Percentiles rank a stretch among this genome's conserved stretches.
Evolutionary conservation across 2,113 vertebrate genomes (phyloP).

Genomic region (Spermophilus dauricus): DNA sequence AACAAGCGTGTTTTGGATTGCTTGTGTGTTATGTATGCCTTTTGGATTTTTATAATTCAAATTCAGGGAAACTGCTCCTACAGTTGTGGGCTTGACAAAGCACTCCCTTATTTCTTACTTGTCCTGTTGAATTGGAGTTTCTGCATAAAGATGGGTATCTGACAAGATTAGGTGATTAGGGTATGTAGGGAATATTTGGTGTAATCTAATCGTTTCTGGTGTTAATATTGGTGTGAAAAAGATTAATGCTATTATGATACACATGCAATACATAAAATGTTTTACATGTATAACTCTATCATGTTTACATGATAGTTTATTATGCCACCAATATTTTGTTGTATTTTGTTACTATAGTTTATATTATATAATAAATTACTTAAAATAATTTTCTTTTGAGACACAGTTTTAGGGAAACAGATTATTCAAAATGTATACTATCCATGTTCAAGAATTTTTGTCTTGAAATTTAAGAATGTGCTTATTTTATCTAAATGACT

Average conservation of each 20-base stretch:
- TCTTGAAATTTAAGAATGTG: neutral
- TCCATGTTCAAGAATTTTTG: neutral
- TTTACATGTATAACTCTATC: neutral
- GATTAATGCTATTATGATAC: neutral
- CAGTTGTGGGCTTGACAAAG: neutral
- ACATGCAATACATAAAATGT: neutral
- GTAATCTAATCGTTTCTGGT: neutral
- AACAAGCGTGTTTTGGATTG: neutral
- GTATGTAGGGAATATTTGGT: neutral
- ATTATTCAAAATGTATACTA: neutral
- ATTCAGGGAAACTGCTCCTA: neutral
- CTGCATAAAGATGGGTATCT: neutral
- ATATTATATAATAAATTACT: neutral
- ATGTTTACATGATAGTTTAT: neutral
- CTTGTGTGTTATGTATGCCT: too few species aligned
- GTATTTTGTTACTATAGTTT: neutral
- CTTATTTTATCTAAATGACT: neutral
- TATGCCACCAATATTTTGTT: neutral
- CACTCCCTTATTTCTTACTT: neutral
- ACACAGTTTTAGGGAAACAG: neutral
- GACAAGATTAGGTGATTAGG: neutral
- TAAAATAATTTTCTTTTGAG: neutral
- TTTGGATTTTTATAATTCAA: neutral
- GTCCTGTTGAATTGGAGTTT: neutral
- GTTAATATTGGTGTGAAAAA: neutral